Percentiles rank a stretch among this genome's conserved stretches.
Conservation (phyloP, 1,140 invertebrate species). For the Achatina immaculata region DNA sequence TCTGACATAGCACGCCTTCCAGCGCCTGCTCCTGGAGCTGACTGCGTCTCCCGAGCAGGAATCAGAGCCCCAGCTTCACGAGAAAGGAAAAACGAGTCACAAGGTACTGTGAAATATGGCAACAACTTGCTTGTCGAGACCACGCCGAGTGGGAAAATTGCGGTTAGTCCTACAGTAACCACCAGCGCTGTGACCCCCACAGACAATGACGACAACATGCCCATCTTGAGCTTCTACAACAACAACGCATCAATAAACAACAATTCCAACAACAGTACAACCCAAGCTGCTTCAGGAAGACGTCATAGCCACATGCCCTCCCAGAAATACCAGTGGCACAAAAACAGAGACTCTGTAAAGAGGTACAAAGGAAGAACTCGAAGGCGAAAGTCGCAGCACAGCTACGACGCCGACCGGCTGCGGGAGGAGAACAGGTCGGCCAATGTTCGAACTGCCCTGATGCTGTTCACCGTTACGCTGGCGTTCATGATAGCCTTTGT, state of each 20-base stretch:
- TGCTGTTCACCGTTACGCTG: slow-evolving; percentile 62
- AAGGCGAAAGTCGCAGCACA: slow-evolving; percentile 27
- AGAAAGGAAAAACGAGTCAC: too few relatives aligned
- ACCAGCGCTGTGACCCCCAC: not conserved
- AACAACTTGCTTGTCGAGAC: not conserved
- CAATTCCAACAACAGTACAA: not conserved
- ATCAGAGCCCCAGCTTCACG: too few relatives aligned
- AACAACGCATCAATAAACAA: slow-evolving; percentile 18
- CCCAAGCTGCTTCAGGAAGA: not conserved
- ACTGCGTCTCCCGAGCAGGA: too few relatives aligned
- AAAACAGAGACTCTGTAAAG: slow-evolving; percentile 30
- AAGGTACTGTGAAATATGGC: not conserved
- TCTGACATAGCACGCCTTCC: too few relatives aligned
- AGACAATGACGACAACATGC: slow-evolving; percentile 26
- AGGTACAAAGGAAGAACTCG: slow-evolving; percentile 18
- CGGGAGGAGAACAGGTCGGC: slow-evolving; percentile 51
- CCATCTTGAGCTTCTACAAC: slow-evolving; percentile 15
- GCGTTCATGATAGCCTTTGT: slow-evolving; percentile 63
- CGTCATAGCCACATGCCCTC: not conserved
- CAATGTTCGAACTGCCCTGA: slow-evolving; percentile 62
- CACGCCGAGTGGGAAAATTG: not conserved
- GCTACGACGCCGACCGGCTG: slow-evolving; percentile 42
- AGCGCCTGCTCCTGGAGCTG: too few relatives aligned
- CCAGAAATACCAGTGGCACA: slow-evolving; percentile 25
- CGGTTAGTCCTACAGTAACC: not conserved